Evolutionary conservation across 2,888 invertebrate genomes (phyloP), one percentile per base, ranked within the genome.

Genomic region (Fabriciana adippe): DNA sequence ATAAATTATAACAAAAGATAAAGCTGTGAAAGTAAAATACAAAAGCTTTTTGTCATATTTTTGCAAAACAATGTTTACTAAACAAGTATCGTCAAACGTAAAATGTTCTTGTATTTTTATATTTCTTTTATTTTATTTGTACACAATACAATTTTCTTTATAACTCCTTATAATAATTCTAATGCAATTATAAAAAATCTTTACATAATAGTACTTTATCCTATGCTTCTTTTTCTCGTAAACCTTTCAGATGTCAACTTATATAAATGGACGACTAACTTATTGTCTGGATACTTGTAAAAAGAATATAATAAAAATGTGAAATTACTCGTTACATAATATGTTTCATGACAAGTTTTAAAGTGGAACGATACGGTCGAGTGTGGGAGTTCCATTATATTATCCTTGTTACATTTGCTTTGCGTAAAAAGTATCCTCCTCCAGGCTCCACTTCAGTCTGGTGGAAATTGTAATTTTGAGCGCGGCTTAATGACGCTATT

Each of bases 1-100:
- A 82, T 4, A 76, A 64, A 61, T 51, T 51, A 51, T 26, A 35
- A 8, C 18, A 61, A 51, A 15, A 50, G 51, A 61, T 61, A 61
- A 61, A 26, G 35, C 16, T 35, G 14, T 14, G 16, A 45, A 11
- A 13, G 57, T 59, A 26, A 59, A 48, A 47, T 45, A 41, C 35
- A 41, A 41, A 45, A 15, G 6, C 18, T 21, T 56, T 56, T 18
- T 35, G 41, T 18, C 18, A 18, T 8, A 45, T 3, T 14, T 18
- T 16, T 45, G 5, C 8, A 55, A n/a, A n/a, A 31, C 35, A 35
- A 8, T 41, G 35, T 11, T 41, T 2, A 41, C 35, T 41, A 11
- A 41, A 41, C 35, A 41, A 41, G 35, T 41, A 41, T 41, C 35
- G 11, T 8, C 35, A 41, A 41, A 41, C 11, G 11, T 8, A 41